Evolutionary conservation across 2,888 invertebrate species (phyloP).

Genomic region (Rhagonycha fulva): DNA sequence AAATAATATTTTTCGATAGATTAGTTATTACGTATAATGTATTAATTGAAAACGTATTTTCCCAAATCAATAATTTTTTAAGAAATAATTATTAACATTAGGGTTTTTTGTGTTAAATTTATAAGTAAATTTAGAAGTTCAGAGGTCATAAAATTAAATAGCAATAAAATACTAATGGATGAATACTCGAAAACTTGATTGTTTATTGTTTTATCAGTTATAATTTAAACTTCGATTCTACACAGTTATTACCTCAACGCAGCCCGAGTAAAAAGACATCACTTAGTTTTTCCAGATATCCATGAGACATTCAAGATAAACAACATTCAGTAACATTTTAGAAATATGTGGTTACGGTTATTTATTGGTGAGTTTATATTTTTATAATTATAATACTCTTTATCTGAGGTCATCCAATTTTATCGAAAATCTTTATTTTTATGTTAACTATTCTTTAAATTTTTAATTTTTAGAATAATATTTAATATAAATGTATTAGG

Average conservation of each 20-base stretch:
- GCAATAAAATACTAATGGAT: background rate
- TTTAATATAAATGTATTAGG: background rate
- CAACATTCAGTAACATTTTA: background rate
- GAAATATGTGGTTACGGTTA: background rate
- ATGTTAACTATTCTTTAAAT: background rate
- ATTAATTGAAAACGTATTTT: background rate
- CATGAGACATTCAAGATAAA: background rate
- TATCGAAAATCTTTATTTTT: background rate
- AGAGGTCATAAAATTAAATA: background rate
- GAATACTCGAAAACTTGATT: background rate
- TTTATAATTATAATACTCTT: background rate
- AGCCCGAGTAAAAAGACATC: constrained; percentile 9
- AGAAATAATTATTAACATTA: too few relatives aligned
- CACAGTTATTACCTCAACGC: constrained; percentile 13
- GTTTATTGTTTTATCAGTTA: background rate
- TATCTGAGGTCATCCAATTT: background rate
- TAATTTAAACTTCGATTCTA: constrained; percentile 15
- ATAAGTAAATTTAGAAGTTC: background rate
- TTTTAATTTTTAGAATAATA: too few relatives aligned
- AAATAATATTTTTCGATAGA: background rate
- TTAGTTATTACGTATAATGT: background rate
- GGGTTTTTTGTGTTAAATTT: background rate
- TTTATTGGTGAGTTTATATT: background rate
- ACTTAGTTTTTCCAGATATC: constrained; percentile 9
- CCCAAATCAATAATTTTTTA: background rate